Evolutionary conservation across 2,797 vertebrate genomes (phyloP).

Genomic region (Falco biarmicus): DNA sequence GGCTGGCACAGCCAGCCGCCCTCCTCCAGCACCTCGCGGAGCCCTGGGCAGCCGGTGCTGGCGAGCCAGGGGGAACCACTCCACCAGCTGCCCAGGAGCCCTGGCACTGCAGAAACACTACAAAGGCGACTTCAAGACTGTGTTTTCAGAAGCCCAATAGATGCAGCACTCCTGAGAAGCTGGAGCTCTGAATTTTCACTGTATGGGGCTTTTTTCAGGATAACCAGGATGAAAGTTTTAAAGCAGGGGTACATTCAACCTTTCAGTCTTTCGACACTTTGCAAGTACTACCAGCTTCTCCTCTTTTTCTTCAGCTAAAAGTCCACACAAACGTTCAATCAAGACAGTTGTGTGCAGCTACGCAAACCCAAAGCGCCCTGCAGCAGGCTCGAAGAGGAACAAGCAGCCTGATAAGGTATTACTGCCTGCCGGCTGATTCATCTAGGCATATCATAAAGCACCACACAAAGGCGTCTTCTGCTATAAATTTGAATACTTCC

Average conservation of each 20-base stretch:
- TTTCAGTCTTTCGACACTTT: not conserved
- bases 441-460: not conserved
- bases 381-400: not conserved
- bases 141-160: not conserved
- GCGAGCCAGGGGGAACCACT: rapidly evolving
- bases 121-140: too few species aligned
- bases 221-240: not conserved
- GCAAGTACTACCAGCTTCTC: not conserved
- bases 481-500: not conserved
- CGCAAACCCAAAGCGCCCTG: not conserved
- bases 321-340: rapidly evolving
- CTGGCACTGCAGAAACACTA: not conserved
- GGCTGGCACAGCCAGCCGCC: rapidly evolving
- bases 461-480: not conserved
- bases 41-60: not conserved
- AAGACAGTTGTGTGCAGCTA: not conserved
- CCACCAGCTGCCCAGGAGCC: not conserved
- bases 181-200: not conserved
- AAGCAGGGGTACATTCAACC: not conserved
- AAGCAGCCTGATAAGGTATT: not conserved
- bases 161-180: not conserved
- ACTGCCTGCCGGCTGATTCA: not conserved
- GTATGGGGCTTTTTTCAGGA: rapidly evolving
- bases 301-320: not conserved
- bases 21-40: rapidly evolving